These are phyloP conservation scores for Netelia melanura DNA, from an alignment of 2,888 invertebrate species.

Conservation along the genomic window DNA sequence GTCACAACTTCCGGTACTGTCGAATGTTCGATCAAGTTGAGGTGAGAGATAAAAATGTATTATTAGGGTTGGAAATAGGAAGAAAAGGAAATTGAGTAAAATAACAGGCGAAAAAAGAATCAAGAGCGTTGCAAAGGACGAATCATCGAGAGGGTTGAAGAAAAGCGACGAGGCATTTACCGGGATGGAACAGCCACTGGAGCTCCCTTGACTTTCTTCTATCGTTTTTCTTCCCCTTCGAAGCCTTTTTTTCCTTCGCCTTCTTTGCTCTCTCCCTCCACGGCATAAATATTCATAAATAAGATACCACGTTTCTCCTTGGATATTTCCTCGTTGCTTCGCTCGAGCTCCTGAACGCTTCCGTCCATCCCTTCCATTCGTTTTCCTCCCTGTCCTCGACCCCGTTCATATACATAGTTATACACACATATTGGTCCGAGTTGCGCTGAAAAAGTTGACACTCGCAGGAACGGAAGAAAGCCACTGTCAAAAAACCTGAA, in stretches of 20 bases:
- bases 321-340: slow-evolving; percentile 56
- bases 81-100: not conserved
- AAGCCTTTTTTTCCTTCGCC: slow-evolving; percentile 21
- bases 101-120: not conserved
- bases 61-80: not conserved
- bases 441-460: slow-evolving; percentile 51
- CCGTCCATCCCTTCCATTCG: slow-evolving; percentile 25
- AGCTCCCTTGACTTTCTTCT: slow-evolving; percentile 14
- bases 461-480: slow-evolving; percentile 21
- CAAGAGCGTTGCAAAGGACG: slow-evolving; percentile 10
- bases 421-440: slow-evolving; percentile 16
- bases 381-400: slow-evolving; percentile 12
- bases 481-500: slow-evolving; percentile 44
- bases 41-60: not conserved
- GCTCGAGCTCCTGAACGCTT: slow-evolving; percentile 52
- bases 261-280: slow-evolving; percentile 41
- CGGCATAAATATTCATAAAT: slow-evolving; percentile 82
- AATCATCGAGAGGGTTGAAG: slow-evolving; percentile 21
- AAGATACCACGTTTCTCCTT: slow-evolving; percentile 76
- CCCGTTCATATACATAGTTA: slow-evolving; percentile 15
- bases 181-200: slow-evolving; percentile 4
- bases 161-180: slow-evolving; percentile 39
- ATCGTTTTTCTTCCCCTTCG: slow-evolving; percentile 12
- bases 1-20: slow-evolving; percentile 27
- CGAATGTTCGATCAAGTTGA: slow-evolving; percentile 11